These are phyloP conservation scores for Neria commutata DNA, from an alignment of 2,888 invertebrate genomes.

Conservation along the genomic window DNA sequence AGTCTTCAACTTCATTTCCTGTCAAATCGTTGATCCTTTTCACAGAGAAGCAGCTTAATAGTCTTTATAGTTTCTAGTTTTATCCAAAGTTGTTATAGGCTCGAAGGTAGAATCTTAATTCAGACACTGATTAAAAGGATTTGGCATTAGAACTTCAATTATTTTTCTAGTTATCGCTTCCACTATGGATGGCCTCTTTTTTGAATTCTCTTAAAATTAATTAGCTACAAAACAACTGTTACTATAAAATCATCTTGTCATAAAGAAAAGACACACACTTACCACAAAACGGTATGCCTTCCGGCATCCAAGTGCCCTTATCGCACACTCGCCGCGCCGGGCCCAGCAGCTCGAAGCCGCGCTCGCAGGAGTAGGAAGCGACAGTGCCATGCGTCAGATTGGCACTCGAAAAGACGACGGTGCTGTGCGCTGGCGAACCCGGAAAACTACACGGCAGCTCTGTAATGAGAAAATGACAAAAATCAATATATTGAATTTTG, in stretches of 20 bases:
- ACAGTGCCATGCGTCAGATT: slow-evolving; percentile 65
- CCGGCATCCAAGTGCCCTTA: slow-evolving; percentile 82
- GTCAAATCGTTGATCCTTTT: too few relatives aligned
- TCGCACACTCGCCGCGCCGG: slow-evolving; percentile 81
- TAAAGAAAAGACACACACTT: slow-evolving; percentile 62
- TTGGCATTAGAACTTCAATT: too few relatives aligned
- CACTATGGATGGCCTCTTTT: too few relatives aligned
- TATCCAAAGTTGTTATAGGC: too few relatives aligned
- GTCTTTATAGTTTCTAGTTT: too few relatives aligned
- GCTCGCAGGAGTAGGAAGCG: slow-evolving; percentile 84
- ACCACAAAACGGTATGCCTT: slow-evolving; percentile 95
- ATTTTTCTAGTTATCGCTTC: too few relatives aligned
- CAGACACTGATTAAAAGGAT: too few relatives aligned
- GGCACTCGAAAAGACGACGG: slow-evolving; percentile 77
- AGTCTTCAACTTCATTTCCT: too few relatives aligned
- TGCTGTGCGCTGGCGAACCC: slow-evolving; percentile 87
- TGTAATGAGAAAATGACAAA: slow-evolving; percentile 34
- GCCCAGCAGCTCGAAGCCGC: slow-evolving; percentile 90
- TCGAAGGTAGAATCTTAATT: too few relatives aligned
- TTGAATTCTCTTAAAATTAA: too few relatives aligned
- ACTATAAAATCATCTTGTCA: not conserved
- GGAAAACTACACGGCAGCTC: slow-evolving; percentile 77
- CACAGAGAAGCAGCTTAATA: too few relatives aligned
- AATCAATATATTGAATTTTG: not conserved
- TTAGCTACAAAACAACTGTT: not conserved